Evolutionary conservation across 2,113 vertebrate genomes (phyloP).

Genomic region (Oreocharis arfaki): DNA sequence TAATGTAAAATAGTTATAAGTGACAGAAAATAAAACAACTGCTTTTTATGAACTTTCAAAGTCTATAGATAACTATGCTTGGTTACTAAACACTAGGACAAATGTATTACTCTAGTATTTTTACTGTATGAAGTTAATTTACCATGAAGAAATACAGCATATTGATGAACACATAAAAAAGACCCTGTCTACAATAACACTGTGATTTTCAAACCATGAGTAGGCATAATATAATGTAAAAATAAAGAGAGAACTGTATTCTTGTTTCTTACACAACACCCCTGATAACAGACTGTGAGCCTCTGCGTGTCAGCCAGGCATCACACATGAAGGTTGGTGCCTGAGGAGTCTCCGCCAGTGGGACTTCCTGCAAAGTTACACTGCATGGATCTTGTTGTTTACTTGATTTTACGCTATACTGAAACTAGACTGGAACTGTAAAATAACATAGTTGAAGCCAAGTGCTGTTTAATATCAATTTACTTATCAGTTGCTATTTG

Average conservation of each 20-base stretch:
- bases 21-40: not conserved
- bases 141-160: not conserved
- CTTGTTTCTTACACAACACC: not conserved
- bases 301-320: not conserved
- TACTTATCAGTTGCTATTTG: not conserved
- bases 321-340: fast-evolving
- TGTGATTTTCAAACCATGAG: not conserved
- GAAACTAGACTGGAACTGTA: not conserved
- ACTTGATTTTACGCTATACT: not conserved
- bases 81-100: not conserved
- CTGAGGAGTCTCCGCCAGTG: not conserved
- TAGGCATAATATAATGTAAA: not conserved
- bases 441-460: not conserved
- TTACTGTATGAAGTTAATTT: not conserved
- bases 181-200: not conserved
- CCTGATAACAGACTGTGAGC: not conserved
- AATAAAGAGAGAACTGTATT: not conserved
- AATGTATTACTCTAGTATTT: not conserved
- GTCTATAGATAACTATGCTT: not conserved
- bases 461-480: not conserved
- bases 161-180: not conserved
- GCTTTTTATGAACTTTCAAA: not conserved
- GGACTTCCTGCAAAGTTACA: not conserved
- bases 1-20: not conserved
- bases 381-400: not conserved